A percentile compares a stretch with the other conserved stretches of the same genome.
These are phyloP conservation scores for Aleiodes alternator DNA, from an alignment of 2,888 invertebrate species.

Conservation along the genomic window DNA sequence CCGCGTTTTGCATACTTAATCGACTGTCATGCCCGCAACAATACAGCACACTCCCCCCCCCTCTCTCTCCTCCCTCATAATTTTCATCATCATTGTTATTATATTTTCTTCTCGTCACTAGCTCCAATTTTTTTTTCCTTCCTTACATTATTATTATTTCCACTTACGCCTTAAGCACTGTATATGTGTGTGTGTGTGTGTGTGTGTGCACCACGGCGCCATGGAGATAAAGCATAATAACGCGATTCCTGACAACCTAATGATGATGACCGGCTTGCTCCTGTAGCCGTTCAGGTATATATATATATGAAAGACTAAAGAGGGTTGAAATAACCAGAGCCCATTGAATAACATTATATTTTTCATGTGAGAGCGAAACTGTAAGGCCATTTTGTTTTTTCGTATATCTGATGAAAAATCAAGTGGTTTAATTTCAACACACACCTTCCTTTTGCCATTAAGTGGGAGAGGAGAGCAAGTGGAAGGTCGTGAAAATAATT, in stretches of 20 bases:
- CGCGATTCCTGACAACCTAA: slow-evolving; percentile 73
- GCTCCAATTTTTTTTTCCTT: too few relatives aligned
- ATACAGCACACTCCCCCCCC: slow-evolving; percentile 14
- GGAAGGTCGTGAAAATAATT: too few relatives aligned
- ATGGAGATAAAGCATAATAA: slow-evolving; percentile 74
- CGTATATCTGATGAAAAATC: slow-evolving; percentile 49
- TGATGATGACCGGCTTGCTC: slow-evolving; percentile 74
- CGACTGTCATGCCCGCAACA: slow-evolving; percentile 56
- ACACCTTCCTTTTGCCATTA: too few relatives aligned
- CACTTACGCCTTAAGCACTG: slow-evolving; percentile 44
- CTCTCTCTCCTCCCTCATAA: slow-evolving; percentile 3
- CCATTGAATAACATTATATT: slow-evolving; percentile 41
- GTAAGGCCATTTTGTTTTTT: slow-evolving; percentile 66
- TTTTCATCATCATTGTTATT: slow-evolving; percentile 42
- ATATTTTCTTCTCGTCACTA: slow-evolving; percentile 42
- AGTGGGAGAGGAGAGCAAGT: too few relatives aligned
- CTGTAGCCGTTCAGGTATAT: slow-evolving; percentile 61
- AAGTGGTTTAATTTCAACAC: background rate
- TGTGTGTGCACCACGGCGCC: slow-evolving; percentile 55
- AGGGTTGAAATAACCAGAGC: slow-evolving; percentile 47
- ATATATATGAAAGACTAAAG: slow-evolving; percentile 32
- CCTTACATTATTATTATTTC: slow-evolving; percentile 30
- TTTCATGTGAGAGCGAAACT: slow-evolving; percentile 19
- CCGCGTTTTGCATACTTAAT: slow-evolving; percentile 73
- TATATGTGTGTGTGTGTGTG: background rate